Conservation (phyloP, 2,888 invertebrate genomes). For the Apeira syringaria region DNA sequence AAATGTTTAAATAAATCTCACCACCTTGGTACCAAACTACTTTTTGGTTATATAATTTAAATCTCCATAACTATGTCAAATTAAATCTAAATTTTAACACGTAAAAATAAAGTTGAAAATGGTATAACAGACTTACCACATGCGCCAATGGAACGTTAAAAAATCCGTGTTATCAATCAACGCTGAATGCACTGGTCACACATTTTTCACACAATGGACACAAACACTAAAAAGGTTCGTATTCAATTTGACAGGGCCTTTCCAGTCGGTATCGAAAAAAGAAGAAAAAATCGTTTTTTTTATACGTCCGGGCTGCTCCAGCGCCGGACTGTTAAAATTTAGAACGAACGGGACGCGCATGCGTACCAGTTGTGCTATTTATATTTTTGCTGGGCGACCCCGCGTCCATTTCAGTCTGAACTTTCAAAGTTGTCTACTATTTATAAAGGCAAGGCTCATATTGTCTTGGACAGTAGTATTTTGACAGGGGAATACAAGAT, state of each 20-base stretch:
- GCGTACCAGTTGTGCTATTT: constrained; percentile 58
- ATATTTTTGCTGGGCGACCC: constrained; percentile 65
- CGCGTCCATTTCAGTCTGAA: constrained; percentile 41
- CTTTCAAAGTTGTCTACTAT: constrained; percentile 16
- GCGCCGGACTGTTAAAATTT: constrained; percentile 69
- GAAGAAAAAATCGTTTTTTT: constrained; percentile 43
- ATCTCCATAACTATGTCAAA: neutral
- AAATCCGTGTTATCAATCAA: constrained; percentile 49
- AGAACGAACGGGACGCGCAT: constrained; percentile 57
- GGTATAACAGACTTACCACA: constrained; percentile 46
- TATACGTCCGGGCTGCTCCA: constrained; percentile 62
- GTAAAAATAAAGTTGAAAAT: constrained; percentile 24
- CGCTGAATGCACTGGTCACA: constrained; percentile 73
- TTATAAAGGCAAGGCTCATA: constrained; percentile 5
- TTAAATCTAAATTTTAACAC: constrained; percentile 17
- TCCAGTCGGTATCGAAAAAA: constrained; percentile 65
- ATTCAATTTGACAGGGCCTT: constrained; percentile 52
- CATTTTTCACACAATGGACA: constrained; percentile 63
- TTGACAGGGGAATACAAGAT: constrained; percentile 46
- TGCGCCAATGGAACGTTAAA: constrained; percentile 43
- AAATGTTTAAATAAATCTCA: constrained; percentile 37
- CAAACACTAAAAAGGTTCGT: constrained; percentile 33
- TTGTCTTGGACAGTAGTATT: constrained; percentile 32
- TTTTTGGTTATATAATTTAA: constrained; percentile 18
- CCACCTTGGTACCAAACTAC: constrained; percentile 36